Percentiles rank a stretch among this genome's conserved stretches.
phyloP scores from a whole-genome alignment of 2,888 invertebrate genomes.

The Gandaritis pyraliata region DNA sequence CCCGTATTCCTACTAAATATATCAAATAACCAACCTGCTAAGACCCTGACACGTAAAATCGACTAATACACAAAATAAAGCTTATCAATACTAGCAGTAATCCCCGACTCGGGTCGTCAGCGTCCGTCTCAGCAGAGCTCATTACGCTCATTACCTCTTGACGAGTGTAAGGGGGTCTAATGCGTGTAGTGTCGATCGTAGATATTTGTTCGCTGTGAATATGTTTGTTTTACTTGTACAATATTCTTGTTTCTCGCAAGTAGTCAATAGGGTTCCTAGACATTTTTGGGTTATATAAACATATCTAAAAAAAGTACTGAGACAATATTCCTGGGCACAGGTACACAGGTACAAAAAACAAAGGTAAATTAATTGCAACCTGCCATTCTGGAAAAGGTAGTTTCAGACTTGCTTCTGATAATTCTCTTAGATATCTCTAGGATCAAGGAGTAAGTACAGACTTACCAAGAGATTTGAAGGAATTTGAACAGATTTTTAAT shows the following conservation, averaged over 20 bases:
- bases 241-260: not conserved
- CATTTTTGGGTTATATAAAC: no score
- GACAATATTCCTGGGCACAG: no score
- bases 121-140: slow-evolving; percentile 51
- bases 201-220: slow-evolving; percentile 13
- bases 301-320: no score
- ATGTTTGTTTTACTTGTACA: not conserved
- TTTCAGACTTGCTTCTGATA: no score
- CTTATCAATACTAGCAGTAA: slow-evolving; percentile 63
- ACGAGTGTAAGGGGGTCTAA: slow-evolving; percentile 55
- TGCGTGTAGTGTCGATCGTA: slow-evolving; percentile 49
- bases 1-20: slow-evolving; percentile 23
- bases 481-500: no score
- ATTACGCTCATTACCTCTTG: slow-evolving; percentile 59
- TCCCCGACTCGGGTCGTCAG: slow-evolving; percentile 56
- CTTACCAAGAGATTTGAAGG: no score
- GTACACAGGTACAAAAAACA: no score
- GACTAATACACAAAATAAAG: slow-evolving; percentile 60
- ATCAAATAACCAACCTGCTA: slow-evolving; percentile 33
- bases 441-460: no score
- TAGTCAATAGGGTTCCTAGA: no score
- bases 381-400: no score
- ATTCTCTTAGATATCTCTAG: no score
- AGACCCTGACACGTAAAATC: slow-evolving; percentile 42
- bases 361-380: no score